Conservation (phyloP, 2,113 vertebrate species). For the Xenus cinereus region DNA sequence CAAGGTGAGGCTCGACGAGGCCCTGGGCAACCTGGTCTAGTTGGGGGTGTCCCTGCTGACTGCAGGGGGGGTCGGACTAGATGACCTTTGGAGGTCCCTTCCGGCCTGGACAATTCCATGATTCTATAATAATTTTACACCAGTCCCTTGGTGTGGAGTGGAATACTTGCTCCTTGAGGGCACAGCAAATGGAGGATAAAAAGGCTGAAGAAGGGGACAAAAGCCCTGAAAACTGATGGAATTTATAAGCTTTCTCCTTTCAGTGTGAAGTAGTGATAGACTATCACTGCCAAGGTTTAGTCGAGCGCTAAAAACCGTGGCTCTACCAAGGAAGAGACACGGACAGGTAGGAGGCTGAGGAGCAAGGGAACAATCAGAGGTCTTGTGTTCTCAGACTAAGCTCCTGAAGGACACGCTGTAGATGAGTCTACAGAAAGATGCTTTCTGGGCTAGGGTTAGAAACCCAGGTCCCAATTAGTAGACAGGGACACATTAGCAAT, state of each 20-base stretch:
- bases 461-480: not conserved
- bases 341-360: not conserved
- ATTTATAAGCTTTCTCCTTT: not conserved
- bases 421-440: not conserved
- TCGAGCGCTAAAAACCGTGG: not conserved
- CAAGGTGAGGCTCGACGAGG: no score
- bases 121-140: no score
- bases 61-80: no score
- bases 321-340: not conserved
- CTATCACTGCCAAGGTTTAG: fast-evolving
- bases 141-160: not conserved
- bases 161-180: not conserved
- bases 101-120: no score
- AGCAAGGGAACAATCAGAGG: not conserved
- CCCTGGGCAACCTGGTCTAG: no score
- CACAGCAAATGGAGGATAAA: not conserved
- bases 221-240: not conserved
- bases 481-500: fast-evolving
- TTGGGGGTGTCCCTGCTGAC: no score
- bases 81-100: no score
- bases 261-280: not conserved
- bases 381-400: not conserved
- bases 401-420: not conserved
- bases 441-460: not conserved
- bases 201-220: not conserved